Base-by-base conservation (phyloP, 2,113 vertebrate species). In the Urocitellus parryii region DNA sequence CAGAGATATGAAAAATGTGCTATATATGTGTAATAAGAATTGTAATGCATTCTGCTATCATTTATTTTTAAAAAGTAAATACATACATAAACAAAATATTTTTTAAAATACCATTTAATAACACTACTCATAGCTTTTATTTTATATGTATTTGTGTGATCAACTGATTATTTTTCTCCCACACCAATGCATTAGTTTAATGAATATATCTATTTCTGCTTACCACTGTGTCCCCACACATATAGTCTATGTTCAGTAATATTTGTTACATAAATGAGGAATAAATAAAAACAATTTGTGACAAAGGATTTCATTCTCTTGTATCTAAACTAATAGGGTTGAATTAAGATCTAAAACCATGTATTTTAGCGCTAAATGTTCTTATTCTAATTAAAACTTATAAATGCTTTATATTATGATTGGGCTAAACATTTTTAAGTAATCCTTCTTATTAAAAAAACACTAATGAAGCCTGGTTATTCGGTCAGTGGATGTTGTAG, bases 381-480 rank as follows among this genome's bases (percentile, higher is more conserved):
- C 88, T 85, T 18, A 65, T 90, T 84, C 63, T 73, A 76, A 93
- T n/a, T 81, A 86, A 93, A 37, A 2, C 51, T 29, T 67, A 77
- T 29, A 81, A 84, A 77, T 92, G n/a, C 5, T 70, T 84, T 68
- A 51, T 37, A 56, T 58, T 96, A 32, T 45, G 34, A 1, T 45
- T 48, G 0, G 22, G 0, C n/a, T 92, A 94, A 84, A 32, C 74
- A 65, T 86, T 39, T 88, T 89, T n/a, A 81, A 67, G 51, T 82
- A 85, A 70, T 27, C 45, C 4, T 80, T 95, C 34, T 90, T 37
- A 65, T 79, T 8, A 29, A 22, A 39, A 51, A 79, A 68, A 7
- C 5, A 25, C 29, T 91, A 89, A 94, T 95, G 11, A 77, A 88
- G 56, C n/a, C 39, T 34, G 32, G 14, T 88, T 81, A 96, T 78